These are phyloP conservation scores for Anastatus disparis DNA, from an alignment of 1,140 invertebrate genomes.

Conservation along the genomic window DNA sequence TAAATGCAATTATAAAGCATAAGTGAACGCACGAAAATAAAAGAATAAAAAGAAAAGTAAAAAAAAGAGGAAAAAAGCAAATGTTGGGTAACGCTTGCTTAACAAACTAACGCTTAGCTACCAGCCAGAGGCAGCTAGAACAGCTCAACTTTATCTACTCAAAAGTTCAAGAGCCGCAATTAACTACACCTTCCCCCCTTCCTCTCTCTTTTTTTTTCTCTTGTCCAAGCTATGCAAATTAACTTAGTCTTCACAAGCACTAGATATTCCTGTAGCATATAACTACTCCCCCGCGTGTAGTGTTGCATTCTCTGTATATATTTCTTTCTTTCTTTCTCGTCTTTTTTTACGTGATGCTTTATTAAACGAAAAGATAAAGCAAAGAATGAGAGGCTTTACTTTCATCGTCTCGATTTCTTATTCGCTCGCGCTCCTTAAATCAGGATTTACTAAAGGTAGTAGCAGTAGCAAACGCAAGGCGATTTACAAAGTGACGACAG, in stretches of 20 bases:
- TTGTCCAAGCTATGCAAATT: constrained; percentile 51
- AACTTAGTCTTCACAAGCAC: constrained; percentile 34
- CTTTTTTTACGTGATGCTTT: not conserved
- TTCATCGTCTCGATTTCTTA: constrained; percentile 29
- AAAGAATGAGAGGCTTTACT: not conserved
- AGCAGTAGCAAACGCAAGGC: not conserved
- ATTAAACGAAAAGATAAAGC: not conserved
- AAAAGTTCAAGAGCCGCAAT: constrained; percentile 51
- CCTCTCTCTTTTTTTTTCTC: too few relatives aligned
- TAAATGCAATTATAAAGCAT: too few relatives aligned
- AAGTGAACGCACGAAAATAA: too few relatives aligned
- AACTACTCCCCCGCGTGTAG: constrained; percentile 37
- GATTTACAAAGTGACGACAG: constrained; percentile 28
- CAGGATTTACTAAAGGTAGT: constrained; percentile 23
- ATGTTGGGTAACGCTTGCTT: too few relatives aligned
- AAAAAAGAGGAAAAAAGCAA: not conserved
- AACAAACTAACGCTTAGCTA: constrained; percentile 4
- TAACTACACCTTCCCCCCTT: too few relatives aligned
- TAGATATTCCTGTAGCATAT: not conserved
- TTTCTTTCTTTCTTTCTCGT: too few relatives aligned
- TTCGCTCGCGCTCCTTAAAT: constrained; percentile 24
- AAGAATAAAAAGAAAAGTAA: not conserved
- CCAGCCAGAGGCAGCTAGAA: too few relatives aligned
- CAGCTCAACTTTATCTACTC: constrained; percentile 42
- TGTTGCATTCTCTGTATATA: too few relatives aligned